Conservation (phyloP, 2,797 vertebrate genomes). For the Intellagama lesueurii region DNA sequence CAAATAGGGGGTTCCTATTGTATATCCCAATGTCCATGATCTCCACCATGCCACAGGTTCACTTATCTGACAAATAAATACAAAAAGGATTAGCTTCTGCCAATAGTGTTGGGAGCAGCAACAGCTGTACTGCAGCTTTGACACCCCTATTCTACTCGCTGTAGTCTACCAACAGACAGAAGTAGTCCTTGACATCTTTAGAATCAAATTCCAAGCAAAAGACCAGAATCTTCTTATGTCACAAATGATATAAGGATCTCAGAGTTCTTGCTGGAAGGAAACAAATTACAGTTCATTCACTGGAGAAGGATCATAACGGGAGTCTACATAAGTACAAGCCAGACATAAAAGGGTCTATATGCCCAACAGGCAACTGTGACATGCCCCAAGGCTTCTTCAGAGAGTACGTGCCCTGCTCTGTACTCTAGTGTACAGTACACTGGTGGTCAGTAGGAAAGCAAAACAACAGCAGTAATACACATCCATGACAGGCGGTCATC, state of each 20-base stretch:
- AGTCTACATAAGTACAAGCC: neutral
- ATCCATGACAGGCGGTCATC: too few relatives aligned
- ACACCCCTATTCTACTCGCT: neutral
- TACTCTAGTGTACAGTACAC: neutral
- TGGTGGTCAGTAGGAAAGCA: neutral
- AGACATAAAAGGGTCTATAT: neutral
- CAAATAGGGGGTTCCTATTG: too few relatives aligned
- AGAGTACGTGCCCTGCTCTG: neutral
- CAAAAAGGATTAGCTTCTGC: neutral
- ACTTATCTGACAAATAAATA: neutral
- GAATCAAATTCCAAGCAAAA: too few relatives aligned
- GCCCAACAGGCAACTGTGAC: neutral
- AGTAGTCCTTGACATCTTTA: neutral
- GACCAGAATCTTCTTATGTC: neutral
- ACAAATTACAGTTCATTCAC: neutral
- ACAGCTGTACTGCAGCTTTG: too few relatives aligned
- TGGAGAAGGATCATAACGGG: too few relatives aligned
- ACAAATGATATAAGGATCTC: neutral
- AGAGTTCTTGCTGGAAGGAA: neutral
- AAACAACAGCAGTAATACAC: neutral
- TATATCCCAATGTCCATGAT: neutral
- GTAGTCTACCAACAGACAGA: too few relatives aligned
- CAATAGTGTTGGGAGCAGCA: neutral
- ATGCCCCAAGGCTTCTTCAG: neutral
- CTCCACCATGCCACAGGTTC: neutral